Evolutionary conservation across 2,888 invertebrate genomes (phyloP), one percentile per base, ranked within the genome.

Genomic region (Prenolepis imparis): DNA sequence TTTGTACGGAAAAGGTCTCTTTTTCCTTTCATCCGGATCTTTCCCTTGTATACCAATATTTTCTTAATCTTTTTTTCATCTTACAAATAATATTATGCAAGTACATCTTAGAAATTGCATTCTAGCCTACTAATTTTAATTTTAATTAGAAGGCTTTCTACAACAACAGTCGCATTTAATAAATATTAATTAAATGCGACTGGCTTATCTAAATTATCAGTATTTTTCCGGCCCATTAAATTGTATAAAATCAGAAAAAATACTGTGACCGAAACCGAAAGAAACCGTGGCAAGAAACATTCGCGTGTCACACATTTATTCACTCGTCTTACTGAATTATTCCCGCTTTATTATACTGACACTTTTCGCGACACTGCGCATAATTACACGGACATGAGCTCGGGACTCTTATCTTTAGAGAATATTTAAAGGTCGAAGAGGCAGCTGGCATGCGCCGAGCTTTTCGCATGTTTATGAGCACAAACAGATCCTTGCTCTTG

Each of bases 401-500:
- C 15, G 55, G 18, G 36, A 12, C 57, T 41, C 41, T 78, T 68
- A 78, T 78, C 57, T n/a, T n/a, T 73, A 59, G 36, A 73, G 48
- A 80, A 80, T 72, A 72, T 73, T 80, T 44, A 80, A 80, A 80
- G 78, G 73, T 80, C 78, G 73, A 52, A 67, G 82, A 68, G 78
- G 44, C 63, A 77, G 66, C 32, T 36, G 66, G 52, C 32, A 63
- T 57, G 21, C 21, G 64, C n/a, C 70, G n/a, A 28, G 55, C 74
- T 83, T 85, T 84, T 85, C 87, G 67, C 83, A 64, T 72, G 55
- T 74, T 87, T 73, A 57, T n/a, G 68, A 85, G 32, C 64, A 59
- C 77, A 32, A 61, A 72, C 85, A 85, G 86, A 90, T 80, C 73
- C 83, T 78, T 74, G 81, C 85, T 83, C 90, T 90, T 39, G 84